A percentile compares a stretch with the other conserved stretches of the same genome.
Conservation (phyloP, 2,888 invertebrate species). For the Esperia sulphurella region DNA sequence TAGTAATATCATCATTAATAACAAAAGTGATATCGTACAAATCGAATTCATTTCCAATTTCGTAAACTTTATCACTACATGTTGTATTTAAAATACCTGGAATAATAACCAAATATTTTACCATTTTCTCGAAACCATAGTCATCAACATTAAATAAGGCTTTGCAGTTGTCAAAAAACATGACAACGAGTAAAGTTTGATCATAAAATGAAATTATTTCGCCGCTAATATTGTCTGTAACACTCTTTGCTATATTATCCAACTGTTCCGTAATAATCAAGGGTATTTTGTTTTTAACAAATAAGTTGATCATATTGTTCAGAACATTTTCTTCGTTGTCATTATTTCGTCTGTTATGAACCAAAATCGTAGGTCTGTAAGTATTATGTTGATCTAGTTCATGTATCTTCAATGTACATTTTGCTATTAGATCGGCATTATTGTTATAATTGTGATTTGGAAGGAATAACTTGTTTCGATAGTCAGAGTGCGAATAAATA, state of each 20-base stretch:
- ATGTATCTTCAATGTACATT: neutral
- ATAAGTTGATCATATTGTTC: constrained; percentile 13
- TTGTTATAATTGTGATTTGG: neutral
- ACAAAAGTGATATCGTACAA: constrained; percentile 38
- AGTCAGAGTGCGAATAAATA: too few relatives aligned
- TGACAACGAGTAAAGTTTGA: constrained; percentile 21
- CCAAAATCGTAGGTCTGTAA: constrained; percentile 1
- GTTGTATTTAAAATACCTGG: too few relatives aligned
- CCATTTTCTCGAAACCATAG: too few relatives aligned
- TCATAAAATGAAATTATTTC: too few relatives aligned
- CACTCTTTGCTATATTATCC: constrained; percentile 11
- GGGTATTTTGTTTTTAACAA: constrained; percentile 20
- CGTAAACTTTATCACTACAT: too few relatives aligned
- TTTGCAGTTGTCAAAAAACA: constrained; percentile 25
- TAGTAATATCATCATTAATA: constrained; percentile 16
- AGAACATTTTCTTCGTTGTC: neutral
- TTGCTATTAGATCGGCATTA: neutral
- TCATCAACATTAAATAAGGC: constrained; percentile 20
- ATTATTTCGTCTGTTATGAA: constrained; percentile 21
- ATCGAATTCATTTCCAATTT: constrained; percentile 21
- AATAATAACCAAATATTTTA: too few relatives aligned
- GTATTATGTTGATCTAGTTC: neutral
- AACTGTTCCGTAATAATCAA: constrained; percentile 12
- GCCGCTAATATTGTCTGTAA: too few relatives aligned
- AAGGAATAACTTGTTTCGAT: too few relatives aligned